Conservation (phyloP, 2,113 vertebrate species). For the Engraulis encrasicolus region DNA sequence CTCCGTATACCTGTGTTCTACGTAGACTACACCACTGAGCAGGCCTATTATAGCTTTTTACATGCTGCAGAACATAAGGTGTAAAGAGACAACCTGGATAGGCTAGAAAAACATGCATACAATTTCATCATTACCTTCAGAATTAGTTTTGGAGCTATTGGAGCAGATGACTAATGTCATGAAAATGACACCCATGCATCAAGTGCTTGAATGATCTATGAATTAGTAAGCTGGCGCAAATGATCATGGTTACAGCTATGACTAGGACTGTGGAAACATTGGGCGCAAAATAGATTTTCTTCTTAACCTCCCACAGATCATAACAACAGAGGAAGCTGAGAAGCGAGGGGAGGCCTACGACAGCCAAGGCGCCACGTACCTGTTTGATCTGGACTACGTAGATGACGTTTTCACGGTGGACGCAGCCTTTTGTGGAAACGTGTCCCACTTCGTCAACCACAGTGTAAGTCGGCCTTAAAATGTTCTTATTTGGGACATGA, state of each 20-base stretch:
- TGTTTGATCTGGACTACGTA: conserved; percentile 94
- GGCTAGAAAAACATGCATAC: neutral
- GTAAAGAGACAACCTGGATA: neutral
- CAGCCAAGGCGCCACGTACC: conserved; percentile 87
- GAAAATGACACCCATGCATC: no score
- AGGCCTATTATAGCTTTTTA: no score
- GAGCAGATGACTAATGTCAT: no score
- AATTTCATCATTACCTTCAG: neutral
- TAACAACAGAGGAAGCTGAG: conserved; percentile 92
- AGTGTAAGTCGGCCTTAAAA: conserved; percentile 78
- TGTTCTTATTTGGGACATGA: neutral
- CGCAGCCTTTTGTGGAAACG: conserved; percentile 87
- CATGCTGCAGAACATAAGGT: neutral
- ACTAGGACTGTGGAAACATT: neutral
- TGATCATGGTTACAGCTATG: no score
- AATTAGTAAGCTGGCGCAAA: no score
- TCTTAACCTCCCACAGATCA: conserved; percentile 75
- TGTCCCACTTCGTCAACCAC: conserved; percentile 96
- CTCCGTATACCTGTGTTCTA: no score
- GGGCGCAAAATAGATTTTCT: neutral
- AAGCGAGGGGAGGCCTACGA: conserved; percentile 87
- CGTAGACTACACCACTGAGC: no score
- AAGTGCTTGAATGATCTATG: no score
- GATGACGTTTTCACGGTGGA: conserved; percentile 94
- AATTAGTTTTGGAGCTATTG: neutral